These are phyloP conservation scores for Molossus molossus DNA, from an alignment of 2,797 vertebrate genomes.

Conservation along the genomic window DNA sequence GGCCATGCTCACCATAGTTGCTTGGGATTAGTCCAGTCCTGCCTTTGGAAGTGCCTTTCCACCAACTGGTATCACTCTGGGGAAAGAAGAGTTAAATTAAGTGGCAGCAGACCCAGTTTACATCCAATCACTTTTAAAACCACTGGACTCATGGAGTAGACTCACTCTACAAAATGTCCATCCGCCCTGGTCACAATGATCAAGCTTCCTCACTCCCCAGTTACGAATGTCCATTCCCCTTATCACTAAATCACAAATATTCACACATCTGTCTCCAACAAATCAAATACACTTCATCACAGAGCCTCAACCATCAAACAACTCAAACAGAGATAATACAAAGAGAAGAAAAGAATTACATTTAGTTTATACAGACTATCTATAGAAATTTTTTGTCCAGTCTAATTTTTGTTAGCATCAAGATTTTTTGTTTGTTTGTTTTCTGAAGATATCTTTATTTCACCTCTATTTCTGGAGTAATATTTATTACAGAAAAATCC, in stretches of 20 bases:
- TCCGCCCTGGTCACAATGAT: rapidly evolving
- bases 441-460: slow-evolving; percentile 54
- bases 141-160: too few relatives aligned
- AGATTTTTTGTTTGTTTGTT: not conserved
- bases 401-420: not conserved
- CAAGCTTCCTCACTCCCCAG: not conserved
- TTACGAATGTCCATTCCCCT: not conserved
- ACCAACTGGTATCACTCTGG: slow-evolving; percentile 98
- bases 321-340: not conserved
- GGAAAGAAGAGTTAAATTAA: slow-evolving; percentile 73
- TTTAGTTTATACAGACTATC: not conserved
- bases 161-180: not conserved
- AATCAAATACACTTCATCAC: not conserved
- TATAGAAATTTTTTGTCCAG: not conserved
- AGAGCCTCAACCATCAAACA: slow-evolving; percentile 16
- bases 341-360: not conserved
- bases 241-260: not conserved
- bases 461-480: not conserved
- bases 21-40: slow-evolving; percentile 98
- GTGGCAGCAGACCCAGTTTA: not conserved
- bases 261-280: not conserved
- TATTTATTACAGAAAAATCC: slow-evolving; percentile 21
- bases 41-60: slow-evolving; percentile 98
- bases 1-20: slow-evolving; percentile 95
- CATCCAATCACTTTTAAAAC: slow-evolving; percentile 7